Percentiles rank a stretch among this genome's conserved stretches.
These are phyloP conservation scores for Gadus macrocephalus DNA, from an alignment of 2,113 vertebrate species.

Conservation along the genomic window DNA sequence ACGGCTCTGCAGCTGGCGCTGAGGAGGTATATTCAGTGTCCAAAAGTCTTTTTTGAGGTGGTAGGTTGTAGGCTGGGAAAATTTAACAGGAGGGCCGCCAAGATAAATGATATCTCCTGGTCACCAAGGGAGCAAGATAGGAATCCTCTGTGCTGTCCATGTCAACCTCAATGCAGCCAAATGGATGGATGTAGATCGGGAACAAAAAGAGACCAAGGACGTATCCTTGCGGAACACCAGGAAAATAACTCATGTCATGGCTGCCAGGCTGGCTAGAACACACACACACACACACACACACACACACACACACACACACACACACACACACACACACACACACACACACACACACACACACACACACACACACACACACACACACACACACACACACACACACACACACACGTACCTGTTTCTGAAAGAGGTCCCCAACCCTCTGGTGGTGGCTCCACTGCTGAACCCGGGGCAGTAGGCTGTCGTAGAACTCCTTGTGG, in stretches of 20 bases:
- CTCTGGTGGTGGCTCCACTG: conserved; percentile 95
- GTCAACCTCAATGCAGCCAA: no score
- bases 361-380: conserved; percentile 8
- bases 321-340: conserved; percentile 6
- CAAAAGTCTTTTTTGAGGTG: no score
- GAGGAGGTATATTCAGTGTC: no score
- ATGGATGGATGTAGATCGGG: not conserved
- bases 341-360: conserved; percentile 7
- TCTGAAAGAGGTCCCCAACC: conserved; percentile 98
- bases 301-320: conserved; percentile 4
- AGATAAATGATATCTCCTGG: no score
- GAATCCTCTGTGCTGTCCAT: no score
- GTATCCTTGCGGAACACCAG: not conserved
- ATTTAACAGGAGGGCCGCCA: no score
- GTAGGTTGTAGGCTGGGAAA: no score
- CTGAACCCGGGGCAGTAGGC: conserved; percentile 88
- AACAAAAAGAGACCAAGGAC: not conserved
- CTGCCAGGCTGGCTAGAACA: not conserved
- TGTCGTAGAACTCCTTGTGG: conserved; percentile 96
- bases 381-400: not conserved
- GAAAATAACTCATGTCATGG: not conserved
- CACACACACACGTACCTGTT: conserved; percentile 75
- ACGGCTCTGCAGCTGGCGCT: no score
- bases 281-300: conserved; percentile 1
- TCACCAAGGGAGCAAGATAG: no score